phyloP scores from a whole-genome alignment of 2,113 vertebrate species.

The Leptodactylus fuscus region DNA sequence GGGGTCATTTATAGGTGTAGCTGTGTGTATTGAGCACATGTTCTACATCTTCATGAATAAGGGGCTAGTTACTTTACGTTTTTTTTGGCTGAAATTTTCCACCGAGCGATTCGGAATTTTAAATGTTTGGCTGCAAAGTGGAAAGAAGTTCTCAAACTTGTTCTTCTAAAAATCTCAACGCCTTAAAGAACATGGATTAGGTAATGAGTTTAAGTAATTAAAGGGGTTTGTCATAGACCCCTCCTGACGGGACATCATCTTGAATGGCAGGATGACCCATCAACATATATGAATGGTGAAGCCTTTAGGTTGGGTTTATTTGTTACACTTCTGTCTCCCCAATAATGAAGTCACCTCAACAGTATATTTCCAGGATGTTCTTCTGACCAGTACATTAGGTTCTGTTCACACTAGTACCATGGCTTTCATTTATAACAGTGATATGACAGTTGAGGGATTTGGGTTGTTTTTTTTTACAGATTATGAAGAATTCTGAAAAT shows the following conservation, averaged over 20 bases:
- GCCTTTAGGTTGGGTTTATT: background rate
- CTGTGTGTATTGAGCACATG: background rate
- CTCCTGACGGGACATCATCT: no score
- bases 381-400: background rate
- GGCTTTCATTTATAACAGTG: background rate
- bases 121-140: no score
- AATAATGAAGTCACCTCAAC: background rate
- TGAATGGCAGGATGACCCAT: background rate
- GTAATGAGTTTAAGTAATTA: background rate
- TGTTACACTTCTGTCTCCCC: background rate
- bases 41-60: background rate
- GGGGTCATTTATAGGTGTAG: background rate
- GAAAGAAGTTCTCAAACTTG: background rate
- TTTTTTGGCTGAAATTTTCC: background rate
- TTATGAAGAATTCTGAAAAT: background rate
- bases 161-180: background rate
- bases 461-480: background rate
- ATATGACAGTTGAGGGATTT: background rate
- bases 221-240: background rate
- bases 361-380: background rate
- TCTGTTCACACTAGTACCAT: background rate
- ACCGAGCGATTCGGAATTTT: no score
- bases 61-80: no score
- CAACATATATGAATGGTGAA: background rate
- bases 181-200: background rate